Base-by-base conservation (phyloP, 64 coral and sea anemone genomes). In the Montipora cactus region DNA sequence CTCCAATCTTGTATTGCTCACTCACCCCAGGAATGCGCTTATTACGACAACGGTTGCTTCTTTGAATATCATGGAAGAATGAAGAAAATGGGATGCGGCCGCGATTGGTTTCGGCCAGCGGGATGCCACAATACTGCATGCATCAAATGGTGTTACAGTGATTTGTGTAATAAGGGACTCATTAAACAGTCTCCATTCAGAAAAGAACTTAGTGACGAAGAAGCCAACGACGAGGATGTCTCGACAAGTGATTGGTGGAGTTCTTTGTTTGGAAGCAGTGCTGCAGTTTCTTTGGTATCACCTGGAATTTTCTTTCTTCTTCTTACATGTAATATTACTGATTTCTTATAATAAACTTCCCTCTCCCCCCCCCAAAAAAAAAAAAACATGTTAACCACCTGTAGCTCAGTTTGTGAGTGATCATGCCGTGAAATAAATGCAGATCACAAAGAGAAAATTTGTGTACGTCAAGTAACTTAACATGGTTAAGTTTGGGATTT, bases 21-120 rank as follows among this genome's bases (percentile, higher is more conserved):
- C 64, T 71, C 82, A 10, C 82, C 82, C 45, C 82, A 86, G 66
- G 82, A 71, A 70, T 86, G 82, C 66, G 67, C 18, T 11, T 45
- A 71, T 21, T 67, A 86, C 66, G 82, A 86, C 8, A 86, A 86
- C 59, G 82, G 62, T 9, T 86, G 82, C 44, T 86, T 71, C 46
- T 86, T 86, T 21, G 62, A 70, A 22, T 86, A 86, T 47, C 7
- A 44, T 0, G 82, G 82, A 49, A 70, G 46, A 86, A 71, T 86
- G 19, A 86, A 86, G 62, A 86, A 86, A 67, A 86, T 70, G 82
- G 82, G 82, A 47, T 86, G 82, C 13, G 82, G 82, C 47, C 66
- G 82, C 16, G 82, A 86, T 64, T 86, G 82, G 82, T 14, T 19
- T 22, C 67, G 67, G 47, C 82, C 82, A 50, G 47, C 66, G 46